Base-by-base conservation (phyloP, 2,888 invertebrate species). In the Andrena hattorfiana region DNA sequence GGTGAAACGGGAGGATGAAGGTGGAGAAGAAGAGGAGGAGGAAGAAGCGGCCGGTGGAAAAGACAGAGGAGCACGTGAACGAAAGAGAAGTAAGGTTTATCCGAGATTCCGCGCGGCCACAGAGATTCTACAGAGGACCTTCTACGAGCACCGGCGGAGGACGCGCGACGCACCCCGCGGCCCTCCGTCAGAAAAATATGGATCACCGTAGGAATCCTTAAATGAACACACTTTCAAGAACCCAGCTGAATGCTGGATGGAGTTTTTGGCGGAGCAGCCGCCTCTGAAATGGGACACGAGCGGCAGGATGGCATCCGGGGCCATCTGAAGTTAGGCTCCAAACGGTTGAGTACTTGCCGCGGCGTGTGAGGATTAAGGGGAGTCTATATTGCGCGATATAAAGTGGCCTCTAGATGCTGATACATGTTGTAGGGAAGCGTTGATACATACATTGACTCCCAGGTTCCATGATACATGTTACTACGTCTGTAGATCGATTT, bases 1-100 rank as follows among this genome's bases (percentile, higher is more conserved):
- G 68, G 72, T 71, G 62, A 49, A 73, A 84, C 66, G 56, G 70
- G 83, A 79, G 83, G 78, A 59, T 49, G 63, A 77, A 67, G 68
- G 28, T 16, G 51, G 71, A 8, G 70, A 66, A 60, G 49, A n/a
- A 42, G 48, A 60, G 35, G 32, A 82, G 62, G 48, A 70, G 72
- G 35, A 51, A 59, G 76, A 56, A 32, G 63, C 20, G 35, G 63
- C n/a, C 10, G 56, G 48, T 59, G 56, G 67, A 60, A 73, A 70
- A 56, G 72, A 72, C 49, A 7, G 51, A 35, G 60, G 63, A 20
- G 49, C 28, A 20, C 32, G 48, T 28, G 48, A 48, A 56, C 48
- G 8, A 75, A 56, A 71, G 77, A 54, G 73, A 62, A 56, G 73
- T 32, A 71, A 80, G 67, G 71, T 86, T 87, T 84, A 82, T 85